Evolutionary conservation across 2,797 vertebrate genomes (phyloP).

Genomic region (Mycteria americana): DNA sequence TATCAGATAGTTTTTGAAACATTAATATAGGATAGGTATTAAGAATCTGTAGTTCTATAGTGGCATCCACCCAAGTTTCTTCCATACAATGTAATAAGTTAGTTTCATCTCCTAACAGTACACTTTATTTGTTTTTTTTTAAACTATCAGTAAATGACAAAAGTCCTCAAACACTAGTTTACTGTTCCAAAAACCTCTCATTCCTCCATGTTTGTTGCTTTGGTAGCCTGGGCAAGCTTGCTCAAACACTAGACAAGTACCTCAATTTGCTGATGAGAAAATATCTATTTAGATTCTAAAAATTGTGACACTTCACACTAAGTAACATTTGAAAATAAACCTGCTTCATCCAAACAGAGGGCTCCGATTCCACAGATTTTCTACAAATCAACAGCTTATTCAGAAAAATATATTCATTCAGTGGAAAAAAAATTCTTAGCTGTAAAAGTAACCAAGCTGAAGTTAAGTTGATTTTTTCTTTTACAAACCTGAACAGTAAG

Average conservation of each 20-base stretch:
- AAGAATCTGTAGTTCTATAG: background rate
- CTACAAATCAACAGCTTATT: background rate
- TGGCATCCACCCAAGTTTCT: background rate
- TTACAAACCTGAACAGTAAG: constrained; percentile 90
- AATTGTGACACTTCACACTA: background rate
- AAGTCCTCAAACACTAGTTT: background rate
- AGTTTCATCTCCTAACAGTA: background rate
- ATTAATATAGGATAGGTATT: background rate
- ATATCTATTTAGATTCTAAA: background rate
- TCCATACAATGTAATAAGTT: background rate
- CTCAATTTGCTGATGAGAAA: background rate
- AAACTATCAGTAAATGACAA: background rate
- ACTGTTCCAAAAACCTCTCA: background rate
- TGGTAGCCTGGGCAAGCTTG: background rate
- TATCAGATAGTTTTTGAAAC: background rate
- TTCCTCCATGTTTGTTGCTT: background rate
- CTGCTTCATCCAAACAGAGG: background rate
- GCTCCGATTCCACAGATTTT: background rate
- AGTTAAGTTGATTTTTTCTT: background rate
- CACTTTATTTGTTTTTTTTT: background rate
- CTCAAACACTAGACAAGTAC: background rate
- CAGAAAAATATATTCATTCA: background rate
- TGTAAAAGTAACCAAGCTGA: background rate
- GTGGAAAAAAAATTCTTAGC: background rate
- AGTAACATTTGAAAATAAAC: background rate